Evolutionary conservation across 1,140 invertebrate species (phyloP).

Genomic region (Brachionus manjavacas): DNA sequence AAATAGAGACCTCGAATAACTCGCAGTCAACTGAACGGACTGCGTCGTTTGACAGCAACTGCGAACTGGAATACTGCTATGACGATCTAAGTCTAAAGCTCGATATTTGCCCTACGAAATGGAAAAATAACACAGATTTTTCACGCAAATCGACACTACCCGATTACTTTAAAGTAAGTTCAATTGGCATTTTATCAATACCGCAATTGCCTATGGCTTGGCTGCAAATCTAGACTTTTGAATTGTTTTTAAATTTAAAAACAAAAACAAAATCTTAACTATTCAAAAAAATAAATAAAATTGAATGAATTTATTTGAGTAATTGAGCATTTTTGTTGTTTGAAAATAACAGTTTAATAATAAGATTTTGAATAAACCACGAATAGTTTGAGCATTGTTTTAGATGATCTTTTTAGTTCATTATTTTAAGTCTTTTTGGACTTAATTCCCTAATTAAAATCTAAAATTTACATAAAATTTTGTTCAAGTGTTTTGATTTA

Average conservation of each 20-base stretch:
- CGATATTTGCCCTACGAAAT: background rate
- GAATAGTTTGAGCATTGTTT: background rate
- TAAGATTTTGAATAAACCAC: background rate
- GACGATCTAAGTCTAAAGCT: background rate
- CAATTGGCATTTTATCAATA: background rate
- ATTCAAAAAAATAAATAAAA: background rate
- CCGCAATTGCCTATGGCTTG: background rate
- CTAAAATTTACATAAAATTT: conserved; percentile 5
- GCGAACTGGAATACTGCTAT: background rate
- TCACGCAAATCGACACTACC: background rate
- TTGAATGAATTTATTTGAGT: background rate
- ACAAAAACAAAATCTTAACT: background rate
- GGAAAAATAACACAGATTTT: background rate
- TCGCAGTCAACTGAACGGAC: background rate
- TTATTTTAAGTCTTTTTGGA: background rate
- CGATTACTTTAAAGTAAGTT: background rate
- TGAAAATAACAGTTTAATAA: background rate
- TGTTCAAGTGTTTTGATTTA: background rate
- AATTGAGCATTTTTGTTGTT: background rate
- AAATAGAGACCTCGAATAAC: background rate
- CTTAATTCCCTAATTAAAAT: background rate
- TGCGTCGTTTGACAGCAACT: background rate
- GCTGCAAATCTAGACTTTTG: background rate
- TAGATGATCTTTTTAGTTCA: background rate
- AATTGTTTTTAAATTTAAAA: background rate